Evolutionary conservation across 2,888 invertebrate genomes (phyloP).

Genomic region (Thymelicus lineola): DNA sequence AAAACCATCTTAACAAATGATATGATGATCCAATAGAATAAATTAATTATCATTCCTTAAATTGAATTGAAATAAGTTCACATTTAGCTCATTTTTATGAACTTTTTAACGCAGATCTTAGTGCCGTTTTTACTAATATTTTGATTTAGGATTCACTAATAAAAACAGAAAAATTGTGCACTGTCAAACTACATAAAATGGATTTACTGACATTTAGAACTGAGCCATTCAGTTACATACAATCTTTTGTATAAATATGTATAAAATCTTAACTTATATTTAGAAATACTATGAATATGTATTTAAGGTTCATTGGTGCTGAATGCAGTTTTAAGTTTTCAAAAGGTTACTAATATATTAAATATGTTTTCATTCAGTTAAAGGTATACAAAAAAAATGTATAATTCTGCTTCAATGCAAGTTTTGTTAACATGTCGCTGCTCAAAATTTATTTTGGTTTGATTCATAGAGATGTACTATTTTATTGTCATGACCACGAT

Average conservation of each 20-base stretch:
- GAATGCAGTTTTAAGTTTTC: constrained; percentile 62
- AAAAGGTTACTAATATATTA: constrained; percentile 30
- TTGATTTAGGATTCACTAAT: too few species aligned
- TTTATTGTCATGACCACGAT: constrained; percentile 58
- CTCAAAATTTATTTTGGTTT: constrained; percentile 21
- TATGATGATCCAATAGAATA: too few species aligned
- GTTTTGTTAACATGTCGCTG: constrained; percentile 20
- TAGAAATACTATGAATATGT: constrained; percentile 62
- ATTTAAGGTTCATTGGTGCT: constrained; percentile 64
- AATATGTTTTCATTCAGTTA: constrained; percentile 22
- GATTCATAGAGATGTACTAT: constrained; percentile 10
- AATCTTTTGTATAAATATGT: constrained; percentile 70
- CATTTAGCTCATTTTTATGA: too few species aligned
- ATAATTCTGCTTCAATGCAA: constrained; percentile 19
- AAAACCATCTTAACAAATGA: too few species aligned
- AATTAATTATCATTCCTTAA: too few species aligned
- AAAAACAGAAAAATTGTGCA: too few species aligned
- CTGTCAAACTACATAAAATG: neutral
- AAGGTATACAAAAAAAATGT: neutral
- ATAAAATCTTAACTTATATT: constrained; percentile 72
- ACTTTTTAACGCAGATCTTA: too few species aligned
- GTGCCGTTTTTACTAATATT: too few species aligned
- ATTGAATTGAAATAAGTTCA: too few species aligned
- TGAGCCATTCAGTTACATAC: constrained; percentile 35
- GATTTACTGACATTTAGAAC: neutral